These are phyloP conservation scores for Gallirallus australis DNA, from an alignment of 2,797 vertebrate species.

Conservation along the genomic window DNA sequence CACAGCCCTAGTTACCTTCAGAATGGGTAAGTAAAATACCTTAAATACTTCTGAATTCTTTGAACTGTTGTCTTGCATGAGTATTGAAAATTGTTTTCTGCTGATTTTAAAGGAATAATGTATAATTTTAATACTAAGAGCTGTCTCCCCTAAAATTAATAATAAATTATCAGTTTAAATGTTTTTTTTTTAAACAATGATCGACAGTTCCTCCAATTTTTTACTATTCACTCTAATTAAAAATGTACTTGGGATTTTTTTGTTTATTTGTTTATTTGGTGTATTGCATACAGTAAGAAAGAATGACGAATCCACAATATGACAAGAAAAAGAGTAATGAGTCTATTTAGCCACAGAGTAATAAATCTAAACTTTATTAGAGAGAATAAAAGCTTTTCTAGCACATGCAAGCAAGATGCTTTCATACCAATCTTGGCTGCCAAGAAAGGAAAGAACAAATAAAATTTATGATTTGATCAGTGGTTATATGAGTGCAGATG, in stretches of 20 bases:
- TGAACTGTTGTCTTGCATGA: neutral
- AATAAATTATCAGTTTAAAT: neutral
- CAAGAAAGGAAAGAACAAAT: conserved; percentile 28
- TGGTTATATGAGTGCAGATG: neutral
- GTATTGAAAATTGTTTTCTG: neutral
- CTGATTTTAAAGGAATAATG: neutral
- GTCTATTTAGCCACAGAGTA: neutral
- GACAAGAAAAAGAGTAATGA: neutral
- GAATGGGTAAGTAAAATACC: neutral
- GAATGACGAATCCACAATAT: neutral
- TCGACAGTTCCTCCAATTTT: neutral
- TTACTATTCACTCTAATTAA: neutral
- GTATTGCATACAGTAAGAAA: neutral
- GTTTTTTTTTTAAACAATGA: neutral
- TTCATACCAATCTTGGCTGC: conserved; percentile 1
- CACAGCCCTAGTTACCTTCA: neutral
- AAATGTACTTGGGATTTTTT: accelerated
- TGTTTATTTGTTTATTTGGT: neutral
- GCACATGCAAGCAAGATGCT: conserved; percentile 3
- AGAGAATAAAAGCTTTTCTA: conserved; percentile 4
- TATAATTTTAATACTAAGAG: neutral
- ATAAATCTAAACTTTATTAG: conserved; percentile 50
- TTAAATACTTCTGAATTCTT: neutral
- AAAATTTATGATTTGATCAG: conserved; percentile 19
- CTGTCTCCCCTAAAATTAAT: neutral